These are phyloP conservation scores for Euura lappo DNA, from an alignment of 1,140 invertebrate genomes.

Conservation along the genomic window DNA sequence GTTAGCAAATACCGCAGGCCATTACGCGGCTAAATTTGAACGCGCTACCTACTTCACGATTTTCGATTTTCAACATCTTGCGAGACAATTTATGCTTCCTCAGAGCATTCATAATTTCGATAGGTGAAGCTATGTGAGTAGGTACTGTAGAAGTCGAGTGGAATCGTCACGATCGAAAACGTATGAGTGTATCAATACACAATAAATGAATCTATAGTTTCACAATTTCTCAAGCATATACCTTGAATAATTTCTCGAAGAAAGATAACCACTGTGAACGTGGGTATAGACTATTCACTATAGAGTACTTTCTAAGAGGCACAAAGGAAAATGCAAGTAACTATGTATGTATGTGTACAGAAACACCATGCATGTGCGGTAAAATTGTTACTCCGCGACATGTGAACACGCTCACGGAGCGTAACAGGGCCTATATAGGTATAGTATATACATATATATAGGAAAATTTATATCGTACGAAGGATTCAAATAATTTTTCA, in stretches of 20 bases:
- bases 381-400: no score
- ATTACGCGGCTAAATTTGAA: no score
- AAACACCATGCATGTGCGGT: background rate
- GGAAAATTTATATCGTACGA: background rate
- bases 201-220: background rate
- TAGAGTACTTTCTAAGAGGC: background rate
- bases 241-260: conserved; percentile 1
- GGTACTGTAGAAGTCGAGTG: no score
- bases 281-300: background rate
- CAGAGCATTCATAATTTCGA: no score
- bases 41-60: no score
- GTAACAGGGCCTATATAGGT: background rate
- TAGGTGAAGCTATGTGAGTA: no score
- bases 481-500: background rate
- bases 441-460: background rate
- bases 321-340: background rate
- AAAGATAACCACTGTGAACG: background rate
- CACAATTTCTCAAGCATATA: background rate
- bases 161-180: no score
- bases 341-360: background rate
- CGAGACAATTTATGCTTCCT: no score
- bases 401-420: background rate
- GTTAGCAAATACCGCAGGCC: no score
- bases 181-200: no score
- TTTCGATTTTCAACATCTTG: no score